Conservation (phyloP, 2,797 vertebrate genomes). For the Psittacula derbiana region DNA sequence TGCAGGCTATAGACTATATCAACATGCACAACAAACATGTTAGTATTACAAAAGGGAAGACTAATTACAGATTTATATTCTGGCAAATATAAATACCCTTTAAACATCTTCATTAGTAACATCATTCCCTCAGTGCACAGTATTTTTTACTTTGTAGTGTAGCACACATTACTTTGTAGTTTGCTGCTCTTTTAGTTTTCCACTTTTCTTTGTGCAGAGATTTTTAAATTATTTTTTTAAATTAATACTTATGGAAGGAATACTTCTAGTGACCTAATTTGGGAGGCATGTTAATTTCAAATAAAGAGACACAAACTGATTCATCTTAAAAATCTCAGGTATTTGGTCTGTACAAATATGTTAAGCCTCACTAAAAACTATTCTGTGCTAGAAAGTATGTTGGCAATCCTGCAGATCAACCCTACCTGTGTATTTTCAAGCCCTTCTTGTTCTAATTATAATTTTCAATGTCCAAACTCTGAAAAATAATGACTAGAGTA, state of each 20-base stretch:
- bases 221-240: not conserved
- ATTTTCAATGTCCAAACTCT: not conserved
- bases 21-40: not conserved
- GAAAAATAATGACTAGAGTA: not conserved
- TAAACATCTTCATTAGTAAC: not conserved
- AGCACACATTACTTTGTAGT: not conserved
- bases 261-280: not conserved
- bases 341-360: not conserved
- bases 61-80: constrained; percentile 59
- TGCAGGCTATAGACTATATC: constrained; percentile 50
- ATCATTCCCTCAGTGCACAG: not conserved
- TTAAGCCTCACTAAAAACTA: not conserved
- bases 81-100: constrained; percentile 9
- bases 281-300: not conserved
- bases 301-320: not conserved
- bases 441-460: not conserved
- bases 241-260: not conserved
- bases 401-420: not conserved
- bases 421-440: not conserved
- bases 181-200: not conserved
- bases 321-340: not conserved
- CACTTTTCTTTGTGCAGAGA: not conserved
- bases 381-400: not conserved
- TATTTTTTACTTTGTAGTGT: not conserved
- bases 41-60: constrained; percentile 49